Percentiles rank a stretch among this genome's conserved stretches.
Evolutionary conservation across 2,888 invertebrate species (phyloP).

Genomic region (Venusia cambrica): DNA sequence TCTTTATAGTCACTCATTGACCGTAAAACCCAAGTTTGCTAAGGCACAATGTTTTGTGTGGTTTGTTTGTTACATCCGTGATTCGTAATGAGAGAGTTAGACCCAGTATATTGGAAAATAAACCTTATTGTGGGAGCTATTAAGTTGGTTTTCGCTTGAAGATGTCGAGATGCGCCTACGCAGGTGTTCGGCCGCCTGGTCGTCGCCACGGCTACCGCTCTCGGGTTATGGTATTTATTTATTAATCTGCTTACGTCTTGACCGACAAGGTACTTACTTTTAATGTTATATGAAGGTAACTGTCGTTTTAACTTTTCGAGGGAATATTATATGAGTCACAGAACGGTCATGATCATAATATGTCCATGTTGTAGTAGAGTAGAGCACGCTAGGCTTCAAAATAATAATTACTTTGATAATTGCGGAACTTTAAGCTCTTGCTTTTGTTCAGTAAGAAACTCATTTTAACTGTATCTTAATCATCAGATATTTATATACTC

Average conservation of each 20-base stretch:
- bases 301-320: too few species aligned
- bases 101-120: slow-evolving; percentile 20
- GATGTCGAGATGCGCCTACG: slow-evolving; percentile 60
- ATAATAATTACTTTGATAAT: too few species aligned
- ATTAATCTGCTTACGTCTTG: slow-evolving; percentile 75
- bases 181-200: slow-evolving; percentile 77
- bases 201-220: slow-evolving; percentile 75
- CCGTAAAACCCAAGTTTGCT: slow-evolving; percentile 70
- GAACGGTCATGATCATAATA: too few species aligned
- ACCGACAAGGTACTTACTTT: slow-evolving; percentile 57
- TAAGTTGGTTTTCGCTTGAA: slow-evolving; percentile 38
- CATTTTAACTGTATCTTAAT: too few species aligned
- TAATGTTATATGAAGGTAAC: slow-evolving; percentile 32
- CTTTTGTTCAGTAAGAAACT: too few species aligned
- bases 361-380: too few species aligned
- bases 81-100: slow-evolving; percentile 71
- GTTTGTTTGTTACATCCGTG: slow-evolving; percentile 77
- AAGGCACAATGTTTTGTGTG: slow-evolving; percentile 74
- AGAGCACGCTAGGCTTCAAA: too few species aligned
- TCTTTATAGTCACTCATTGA: slow-evolving; percentile 55
- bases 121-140: slow-evolving; percentile 1
- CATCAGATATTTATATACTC: too few species aligned
- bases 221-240: slow-evolving; percentile 75
- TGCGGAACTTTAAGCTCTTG: too few species aligned
- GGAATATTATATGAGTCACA: too few species aligned